Evolutionary conservation across 2,888 invertebrate species (phyloP), one percentile per base, ranked within the genome.

Genomic region (Tetragonula carbonaria): DNA sequence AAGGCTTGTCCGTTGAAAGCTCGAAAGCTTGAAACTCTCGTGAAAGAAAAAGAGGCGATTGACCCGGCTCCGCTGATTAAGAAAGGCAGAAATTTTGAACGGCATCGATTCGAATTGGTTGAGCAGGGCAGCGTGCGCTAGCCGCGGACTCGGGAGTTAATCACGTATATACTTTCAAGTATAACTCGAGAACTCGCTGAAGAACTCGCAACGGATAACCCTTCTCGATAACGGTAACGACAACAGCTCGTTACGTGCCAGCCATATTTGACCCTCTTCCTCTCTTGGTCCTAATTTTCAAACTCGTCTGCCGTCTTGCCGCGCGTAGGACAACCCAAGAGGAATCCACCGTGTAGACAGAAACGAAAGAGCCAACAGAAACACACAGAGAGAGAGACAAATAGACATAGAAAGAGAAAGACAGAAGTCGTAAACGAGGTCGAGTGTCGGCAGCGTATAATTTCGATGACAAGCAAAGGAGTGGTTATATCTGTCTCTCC

Each of bases 381-480:
- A 55, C 51, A 21, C 11, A 33, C 33, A 18, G n/a, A 21, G 51
- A 21, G 16, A 16, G 86, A 74, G 45, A 38, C 8, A 38, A 45
- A 45, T 8, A 45, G 45, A 45, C 45, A 8, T 45, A 45, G 74
- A 68, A 70, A 70, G 74, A 53, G 82, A 62, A 65, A 75, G 74
- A 86, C 73, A 78, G 88, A 79, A 81, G 71, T 81, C 85, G 87
- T 90, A 90, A 90, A 90, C 90, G 90, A 90, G 90, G 90, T 90
- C 90, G 90, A 90, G 90, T 90, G 90, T 87, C 84, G 89, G 84
- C 86, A 85, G 88, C 88, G 91, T 91, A 90, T 92, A 93, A 93
- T 91, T 92, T 93, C 90, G 91, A 93, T 92, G 91, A 92, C 90
- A 92, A 91, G 90, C 90, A 85, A 88, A 87, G 87, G 88, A 90